Percentiles rank a stretch among this genome's conserved stretches.
These are phyloP conservation scores for Pantherophis guttatus DNA, from an alignment of 2,113 vertebrate species.

Conservation along the genomic window DNA sequence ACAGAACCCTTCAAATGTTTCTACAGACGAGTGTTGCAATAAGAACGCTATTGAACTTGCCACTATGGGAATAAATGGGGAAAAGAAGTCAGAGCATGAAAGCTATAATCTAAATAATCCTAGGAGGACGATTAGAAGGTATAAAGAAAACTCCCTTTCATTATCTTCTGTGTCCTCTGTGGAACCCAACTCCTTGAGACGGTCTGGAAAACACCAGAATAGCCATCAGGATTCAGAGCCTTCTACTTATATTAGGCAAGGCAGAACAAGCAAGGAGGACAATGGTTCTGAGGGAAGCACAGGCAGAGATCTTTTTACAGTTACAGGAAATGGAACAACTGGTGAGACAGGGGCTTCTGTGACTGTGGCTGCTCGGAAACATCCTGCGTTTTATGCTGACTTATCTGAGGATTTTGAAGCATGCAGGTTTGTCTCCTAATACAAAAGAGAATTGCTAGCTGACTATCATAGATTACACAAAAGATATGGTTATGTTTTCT, in stretches of 20 bases:
- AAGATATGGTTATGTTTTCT: neutral
- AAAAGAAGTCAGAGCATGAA: slow-evolving; percentile 54
- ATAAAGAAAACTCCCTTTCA: slow-evolving; percentile 46
- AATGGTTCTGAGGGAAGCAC: slow-evolving; percentile 70
- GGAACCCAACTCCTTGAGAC: slow-evolving; percentile 54
- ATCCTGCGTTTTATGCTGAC: slow-evolving; percentile 68
- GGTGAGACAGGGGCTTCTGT: slow-evolving; percentile 31
- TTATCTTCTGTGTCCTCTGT: slow-evolving; percentile 53
- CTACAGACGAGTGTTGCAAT: slow-evolving; percentile 46
- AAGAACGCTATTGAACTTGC: slow-evolving; percentile 69
- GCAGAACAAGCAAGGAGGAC: slow-evolving; percentile 60
- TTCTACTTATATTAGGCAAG: slow-evolving; percentile 56
- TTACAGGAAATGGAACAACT: slow-evolving; percentile 20
- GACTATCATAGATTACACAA: neutral
- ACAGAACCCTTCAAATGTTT: slow-evolving; percentile 60
- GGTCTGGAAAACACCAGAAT: slow-evolving; percentile 47
- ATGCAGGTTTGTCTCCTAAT: slow-evolving; percentile 86
- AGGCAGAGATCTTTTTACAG: slow-evolving; percentile 65
- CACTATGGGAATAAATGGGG: slow-evolving; percentile 62
- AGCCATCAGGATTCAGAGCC: slow-evolving; percentile 39
- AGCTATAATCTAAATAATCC: slow-evolving; percentile 54
- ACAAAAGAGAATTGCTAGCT: slow-evolving; percentile 19
- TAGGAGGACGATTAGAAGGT: slow-evolving; percentile 50
- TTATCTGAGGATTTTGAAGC: slow-evolving; percentile 78
- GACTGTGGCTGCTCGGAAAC: slow-evolving; percentile 47